phyloP scores from a whole-genome alignment of 1,140 invertebrate species.

The Drusus annulatus region DNA sequence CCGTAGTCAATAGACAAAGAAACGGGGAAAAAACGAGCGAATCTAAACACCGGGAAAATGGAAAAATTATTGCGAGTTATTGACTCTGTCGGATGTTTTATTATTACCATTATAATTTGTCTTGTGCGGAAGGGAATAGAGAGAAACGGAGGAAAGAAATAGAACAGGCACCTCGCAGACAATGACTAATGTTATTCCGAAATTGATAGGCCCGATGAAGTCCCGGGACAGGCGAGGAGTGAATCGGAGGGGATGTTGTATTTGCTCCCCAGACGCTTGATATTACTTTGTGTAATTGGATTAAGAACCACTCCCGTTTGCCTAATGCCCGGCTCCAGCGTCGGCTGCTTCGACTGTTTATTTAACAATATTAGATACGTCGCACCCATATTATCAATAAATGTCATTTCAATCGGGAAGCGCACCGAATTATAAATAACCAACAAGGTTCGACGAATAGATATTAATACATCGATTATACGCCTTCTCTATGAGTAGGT shows the following conservation, averaged over 20 bases:
- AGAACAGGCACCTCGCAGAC: constrained; percentile 57
- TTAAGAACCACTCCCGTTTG: constrained; percentile 60
- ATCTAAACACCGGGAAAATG: constrained; percentile 54
- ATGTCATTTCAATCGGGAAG: too few relatives aligned
- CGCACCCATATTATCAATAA: constrained; percentile 26
- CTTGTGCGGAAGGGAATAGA: constrained; percentile 29
- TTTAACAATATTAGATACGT: constrained; percentile 57
- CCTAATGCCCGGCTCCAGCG: constrained; percentile 36
- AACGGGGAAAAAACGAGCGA: constrained; percentile 32
- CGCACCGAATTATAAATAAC: too few relatives aligned
- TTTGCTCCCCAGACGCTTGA: constrained; percentile 50
- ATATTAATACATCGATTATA: too few relatives aligned
- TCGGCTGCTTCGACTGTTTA: constrained; percentile 56
- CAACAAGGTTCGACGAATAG: too few relatives aligned
- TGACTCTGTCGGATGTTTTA: constrained; percentile 52
- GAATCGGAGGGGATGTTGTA: constrained; percentile 12
- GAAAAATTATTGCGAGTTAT: constrained; percentile 59
- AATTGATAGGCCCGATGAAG: constrained; percentile 58
- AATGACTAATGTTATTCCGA: constrained; percentile 59
- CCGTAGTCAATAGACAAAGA: constrained; percentile 43
- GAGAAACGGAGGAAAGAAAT: constrained; percentile 53
- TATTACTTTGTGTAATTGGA: constrained; percentile 60
- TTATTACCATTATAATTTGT: constrained; percentile 59
- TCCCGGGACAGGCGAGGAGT: constrained; percentile 7
- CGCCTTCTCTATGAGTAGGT: too few relatives aligned